Conservation (phyloP, 64 coral and sea anemone species). For the Pachyseris speciosa region DNA sequence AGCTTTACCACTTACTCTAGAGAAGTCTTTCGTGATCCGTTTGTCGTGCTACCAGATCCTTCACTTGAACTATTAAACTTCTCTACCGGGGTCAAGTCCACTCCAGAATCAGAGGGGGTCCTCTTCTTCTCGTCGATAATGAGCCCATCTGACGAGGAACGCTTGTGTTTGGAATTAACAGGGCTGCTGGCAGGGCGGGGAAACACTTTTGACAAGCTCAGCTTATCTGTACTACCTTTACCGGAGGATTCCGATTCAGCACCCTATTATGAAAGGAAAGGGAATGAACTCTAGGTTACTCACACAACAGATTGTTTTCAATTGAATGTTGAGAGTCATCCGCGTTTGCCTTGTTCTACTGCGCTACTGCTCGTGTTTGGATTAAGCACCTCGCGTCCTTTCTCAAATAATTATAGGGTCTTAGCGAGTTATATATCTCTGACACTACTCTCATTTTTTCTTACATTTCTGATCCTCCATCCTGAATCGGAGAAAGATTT, state of each 20-base stretch:
- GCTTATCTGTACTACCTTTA: neutral
- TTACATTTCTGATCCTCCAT: too few species aligned
- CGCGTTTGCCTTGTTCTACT: too few species aligned
- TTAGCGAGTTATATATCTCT: too few species aligned
- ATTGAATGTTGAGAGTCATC: too few species aligned
- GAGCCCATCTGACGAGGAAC: conserved; percentile 78
- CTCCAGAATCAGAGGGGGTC: conserved; percentile 38
- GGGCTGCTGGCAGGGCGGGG: conserved; percentile 87
- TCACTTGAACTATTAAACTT: conserved; percentile 76
- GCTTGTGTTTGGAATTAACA: conserved; percentile 61
- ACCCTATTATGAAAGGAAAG: neutral
- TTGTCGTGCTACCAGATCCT: conserved; percentile 21
- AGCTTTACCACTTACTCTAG: conserved; percentile 54
- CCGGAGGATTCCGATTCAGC: neutral
- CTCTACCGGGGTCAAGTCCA: conserved; percentile 44
- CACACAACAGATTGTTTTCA: neutral
- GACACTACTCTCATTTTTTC: too few species aligned
- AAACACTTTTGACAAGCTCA: conserved; percentile 82
- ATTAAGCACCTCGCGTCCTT: too few species aligned
- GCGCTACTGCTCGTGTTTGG: too few species aligned
- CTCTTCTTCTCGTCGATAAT: conserved; percentile 33
- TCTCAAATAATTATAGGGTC: too few species aligned
- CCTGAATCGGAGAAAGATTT: too few species aligned
- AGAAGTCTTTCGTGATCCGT: neutral
- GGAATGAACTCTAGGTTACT: neutral